A percentile compares a stretch with the other conserved stretches of the same genome.
phyloP scores from a whole-genome alignment of 2,797 vertebrate genomes.

The Luscinia luscinia region DNA sequence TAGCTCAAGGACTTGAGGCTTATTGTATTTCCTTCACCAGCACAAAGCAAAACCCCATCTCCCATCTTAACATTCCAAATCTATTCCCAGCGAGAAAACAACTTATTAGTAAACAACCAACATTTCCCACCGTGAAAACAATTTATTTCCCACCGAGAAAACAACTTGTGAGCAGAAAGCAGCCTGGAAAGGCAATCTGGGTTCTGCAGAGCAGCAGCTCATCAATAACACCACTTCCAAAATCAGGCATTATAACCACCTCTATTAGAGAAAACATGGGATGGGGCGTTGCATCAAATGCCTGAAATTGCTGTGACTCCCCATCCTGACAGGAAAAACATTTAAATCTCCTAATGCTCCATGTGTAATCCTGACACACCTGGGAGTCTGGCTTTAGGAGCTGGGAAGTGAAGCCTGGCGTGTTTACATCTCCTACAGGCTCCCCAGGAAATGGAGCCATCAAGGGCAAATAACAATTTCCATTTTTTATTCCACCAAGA shows the following conservation, averaged over 20 bases:
- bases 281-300: background rate
- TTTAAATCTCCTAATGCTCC: background rate
- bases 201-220: slow-evolving; percentile 35
- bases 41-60: background rate
- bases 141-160: slow-evolving; percentile 72
- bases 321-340: background rate
- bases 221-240: slow-evolving; percentile 67
- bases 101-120: slow-evolving; percentile 74
- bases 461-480: slow-evolving; percentile 19
- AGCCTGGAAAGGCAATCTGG: slow-evolving; percentile 52
- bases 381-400: background rate
- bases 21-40: background rate
- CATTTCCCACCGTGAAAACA: slow-evolving; percentile 68
- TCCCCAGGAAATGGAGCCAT: background rate
- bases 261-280: background rate
- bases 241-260: background rate
- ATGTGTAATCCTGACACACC: background rate
- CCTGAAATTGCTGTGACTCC: background rate
- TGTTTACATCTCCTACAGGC: background rate
- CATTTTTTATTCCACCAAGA: background rate
- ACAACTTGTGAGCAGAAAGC: slow-evolving; percentile 61
- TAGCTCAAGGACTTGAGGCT: background rate
- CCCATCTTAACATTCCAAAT: slow-evolving; percentile 38
- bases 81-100: slow-evolving; percentile 56
- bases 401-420: background rate